Percentiles rank a stretch among this genome's conserved stretches.
Conservation (phyloP, 2,113 vertebrate species). For the Callospermophilus lateralis region DNA sequence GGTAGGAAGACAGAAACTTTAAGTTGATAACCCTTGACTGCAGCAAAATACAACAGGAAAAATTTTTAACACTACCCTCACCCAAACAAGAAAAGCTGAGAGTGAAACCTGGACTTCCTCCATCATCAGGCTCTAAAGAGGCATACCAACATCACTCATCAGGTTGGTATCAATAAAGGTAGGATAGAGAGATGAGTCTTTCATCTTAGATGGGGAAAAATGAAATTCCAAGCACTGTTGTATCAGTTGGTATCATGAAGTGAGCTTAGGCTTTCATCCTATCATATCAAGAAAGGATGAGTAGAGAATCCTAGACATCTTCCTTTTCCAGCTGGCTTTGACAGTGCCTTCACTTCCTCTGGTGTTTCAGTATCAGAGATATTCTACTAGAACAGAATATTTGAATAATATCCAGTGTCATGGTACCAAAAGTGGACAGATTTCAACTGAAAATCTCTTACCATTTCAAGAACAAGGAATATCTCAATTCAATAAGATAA, state of each 20-base stretch:
- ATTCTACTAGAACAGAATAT: background rate
- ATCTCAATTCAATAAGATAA: slow-evolving; percentile 38
- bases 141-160: background rate
- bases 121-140: background rate
- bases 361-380: background rate
- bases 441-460: background rate
- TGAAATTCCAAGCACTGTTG: background rate
- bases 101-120: background rate
- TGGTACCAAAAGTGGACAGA: background rate
- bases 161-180: background rate
- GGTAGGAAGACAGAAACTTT: background rate
- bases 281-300: background rate
- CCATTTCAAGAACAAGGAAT: slow-evolving; percentile 44
- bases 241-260: background rate
- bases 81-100: background rate
- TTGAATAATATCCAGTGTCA: background rate
- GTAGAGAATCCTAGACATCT: background rate
- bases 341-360: background rate
- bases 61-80: background rate
- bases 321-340: background rate
- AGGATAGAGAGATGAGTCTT: background rate
- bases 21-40: slow-evolving; percentile 37
- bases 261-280: background rate
- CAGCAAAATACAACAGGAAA: background rate
- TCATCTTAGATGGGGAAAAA: background rate